Evolutionary conservation across 1,140 invertebrate species (phyloP), one percentile per base, ranked within the genome.

Genomic region (Drosophila seguyi): DNA sequence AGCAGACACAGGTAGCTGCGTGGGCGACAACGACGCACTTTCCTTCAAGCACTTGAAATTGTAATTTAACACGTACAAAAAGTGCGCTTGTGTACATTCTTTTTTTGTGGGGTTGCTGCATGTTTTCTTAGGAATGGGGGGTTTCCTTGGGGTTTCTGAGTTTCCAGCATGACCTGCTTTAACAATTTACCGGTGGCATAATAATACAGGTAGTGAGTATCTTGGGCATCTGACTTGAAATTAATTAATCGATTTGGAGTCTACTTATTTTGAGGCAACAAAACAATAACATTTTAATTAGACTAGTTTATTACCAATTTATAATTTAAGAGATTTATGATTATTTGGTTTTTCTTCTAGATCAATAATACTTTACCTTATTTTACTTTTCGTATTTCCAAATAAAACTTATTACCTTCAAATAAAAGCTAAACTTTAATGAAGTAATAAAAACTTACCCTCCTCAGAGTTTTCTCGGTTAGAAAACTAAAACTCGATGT

Each of bases 51-150:
- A 81, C 81, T 85, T 55, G 44, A 79, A 90, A 85, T 85, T 81
- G 81, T 90, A 90, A 84, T 90, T 90, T 85, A 90, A 79, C 81
- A 84, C 85, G 85, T 90, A 71, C 76, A 79, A 69, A 42, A 42
- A 77, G 31, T 41, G 53, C 31, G 38, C 25, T 74, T 55, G 41
- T 56, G 8, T 27, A 41, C 38, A 31, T 36, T 75, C 45, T 27
- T 27, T 59, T 67, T 42, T 75, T 60, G 13, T 45, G 50, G 20
- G 41, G 48, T 36, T 25, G 7, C 31, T 20, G 5, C 13, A 6
- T 36, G 14, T 4, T 39, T 11, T 2, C 13, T 22, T 7, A 7
- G n/a, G 22, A 16, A 3, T 36, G 16, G 20, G 13, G 18, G n/a
- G 11, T 18, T 16, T 16, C 7, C n/a, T 18, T 13, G 13, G 18